phyloP scores from a whole-genome alignment of 2,113 vertebrate genomes.

The Syngnathus typhle region DNA sequence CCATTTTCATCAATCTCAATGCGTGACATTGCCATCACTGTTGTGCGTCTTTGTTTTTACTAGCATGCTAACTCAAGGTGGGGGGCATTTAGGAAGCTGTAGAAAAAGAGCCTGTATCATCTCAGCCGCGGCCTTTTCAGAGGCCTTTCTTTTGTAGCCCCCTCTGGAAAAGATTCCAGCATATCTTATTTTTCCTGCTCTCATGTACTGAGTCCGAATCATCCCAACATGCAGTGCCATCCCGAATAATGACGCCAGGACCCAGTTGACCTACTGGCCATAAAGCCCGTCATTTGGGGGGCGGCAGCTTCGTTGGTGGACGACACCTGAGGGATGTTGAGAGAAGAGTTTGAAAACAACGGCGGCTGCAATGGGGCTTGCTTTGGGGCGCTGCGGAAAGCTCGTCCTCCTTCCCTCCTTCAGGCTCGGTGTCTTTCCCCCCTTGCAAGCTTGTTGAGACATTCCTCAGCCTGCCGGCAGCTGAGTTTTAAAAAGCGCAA shows the following conservation, averaged over 20 bases:
- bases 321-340: background rate
- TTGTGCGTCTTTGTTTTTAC: background rate
- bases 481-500: constrained; percentile 39
- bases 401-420: constrained; percentile 31
- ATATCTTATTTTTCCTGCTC: constrained; percentile 29
- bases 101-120: constrained; percentile 26
- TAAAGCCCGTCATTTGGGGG: too few relatives aligned
- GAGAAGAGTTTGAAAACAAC: background rate
- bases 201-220: constrained; percentile 19
- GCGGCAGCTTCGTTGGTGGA: too few relatives aligned
- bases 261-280: too few relatives aligned
- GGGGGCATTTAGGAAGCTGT: constrained; percentile 16
- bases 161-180: constrained; percentile 35
- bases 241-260: background rate
- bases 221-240: constrained; percentile 8
- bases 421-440: constrained; percentile 54
- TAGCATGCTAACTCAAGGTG: constrained; percentile 16
- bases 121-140: constrained; percentile 35
- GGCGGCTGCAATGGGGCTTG: constrained; percentile 13
- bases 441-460: constrained; percentile 53
- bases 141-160: constrained; percentile 26
- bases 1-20: background rate
- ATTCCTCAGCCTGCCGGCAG: constrained; percentile 58
- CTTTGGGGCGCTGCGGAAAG: constrained; percentile 17
- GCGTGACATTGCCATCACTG: background rate